Evolutionary conservation across 2,888 invertebrate genomes (phyloP).

Genomic region (Lasiommata megera): DNA sequence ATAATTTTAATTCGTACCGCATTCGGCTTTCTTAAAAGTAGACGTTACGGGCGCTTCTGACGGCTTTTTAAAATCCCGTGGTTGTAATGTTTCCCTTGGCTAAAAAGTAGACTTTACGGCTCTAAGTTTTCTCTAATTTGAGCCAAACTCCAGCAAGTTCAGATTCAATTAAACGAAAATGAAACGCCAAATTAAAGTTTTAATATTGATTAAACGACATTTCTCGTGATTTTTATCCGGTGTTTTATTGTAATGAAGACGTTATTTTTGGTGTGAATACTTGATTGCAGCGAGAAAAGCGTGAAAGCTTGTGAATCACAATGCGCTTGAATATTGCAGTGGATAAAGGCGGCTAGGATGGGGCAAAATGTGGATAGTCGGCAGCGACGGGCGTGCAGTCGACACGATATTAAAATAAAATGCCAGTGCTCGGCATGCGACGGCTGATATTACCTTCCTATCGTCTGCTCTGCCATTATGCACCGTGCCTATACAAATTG

Average conservation of each 20-base stretch:
- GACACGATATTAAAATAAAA: slow-evolving; percentile 63
- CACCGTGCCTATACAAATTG: slow-evolving; percentile 36
- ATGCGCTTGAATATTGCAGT: slow-evolving; percentile 52
- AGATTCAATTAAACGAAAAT: too few species aligned
- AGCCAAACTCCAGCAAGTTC: too few species aligned
- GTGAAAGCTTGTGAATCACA: slow-evolving; percentile 52
- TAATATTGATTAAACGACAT: neutral
- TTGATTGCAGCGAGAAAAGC: slow-evolving; percentile 51
- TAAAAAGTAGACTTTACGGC: too few species aligned
- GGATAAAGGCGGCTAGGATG: slow-evolving; percentile 46
- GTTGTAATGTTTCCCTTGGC: too few species aligned
- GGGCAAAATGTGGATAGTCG: slow-evolving; percentile 46
- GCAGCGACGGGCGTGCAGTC: slow-evolving; percentile 45
- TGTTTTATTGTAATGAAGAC: slow-evolving; percentile 33
- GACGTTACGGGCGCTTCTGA: too few species aligned
- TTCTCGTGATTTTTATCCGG: slow-evolving; percentile 15
- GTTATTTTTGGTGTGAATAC: slow-evolving; percentile 47
- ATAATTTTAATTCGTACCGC: too few species aligned
- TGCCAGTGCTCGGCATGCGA: slow-evolving; percentile 40
- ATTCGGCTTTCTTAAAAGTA: too few species aligned
- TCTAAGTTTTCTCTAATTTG: too few species aligned
- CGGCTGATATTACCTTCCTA: slow-evolving; percentile 40
- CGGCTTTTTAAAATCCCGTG: too few species aligned
- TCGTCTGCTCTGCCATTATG: slow-evolving; percentile 37
- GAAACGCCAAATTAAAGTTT: too few species aligned